Evolutionary conservation across 2,113 vertebrate species (phyloP).

Genomic region (Anhinga anhinga): DNA sequence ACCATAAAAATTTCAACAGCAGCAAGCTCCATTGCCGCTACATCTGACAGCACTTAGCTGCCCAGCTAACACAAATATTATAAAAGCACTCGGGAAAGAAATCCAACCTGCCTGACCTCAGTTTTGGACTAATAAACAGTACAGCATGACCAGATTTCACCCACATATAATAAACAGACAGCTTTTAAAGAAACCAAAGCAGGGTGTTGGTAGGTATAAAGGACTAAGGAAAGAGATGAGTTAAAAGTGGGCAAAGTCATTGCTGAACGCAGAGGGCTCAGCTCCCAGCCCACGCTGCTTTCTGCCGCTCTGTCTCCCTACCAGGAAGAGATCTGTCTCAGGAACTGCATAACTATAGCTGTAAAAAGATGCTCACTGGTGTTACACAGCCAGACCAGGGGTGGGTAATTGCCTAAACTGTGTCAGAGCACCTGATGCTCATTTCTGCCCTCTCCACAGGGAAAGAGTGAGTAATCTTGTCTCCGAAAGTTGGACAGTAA

Average conservation of each 20-base stretch:
- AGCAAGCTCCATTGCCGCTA: conserved; percentile 54
- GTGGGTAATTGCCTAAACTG: neutral
- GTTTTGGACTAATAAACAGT: conserved; percentile 62
- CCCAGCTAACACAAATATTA: conserved; percentile 64
- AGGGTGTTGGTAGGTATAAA: neutral
- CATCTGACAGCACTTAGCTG: conserved; percentile 66
- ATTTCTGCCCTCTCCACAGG: neutral
- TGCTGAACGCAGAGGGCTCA: rapidly evolving
- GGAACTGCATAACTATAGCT: neutral
- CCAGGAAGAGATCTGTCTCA: neutral
- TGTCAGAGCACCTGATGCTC: neutral
- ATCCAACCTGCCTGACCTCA: conserved; percentile 60
- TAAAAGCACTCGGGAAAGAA: conserved; percentile 58
- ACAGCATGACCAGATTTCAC: conserved; percentile 22
- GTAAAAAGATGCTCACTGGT: neutral
- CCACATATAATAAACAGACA: neutral
- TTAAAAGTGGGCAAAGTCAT: neutral
- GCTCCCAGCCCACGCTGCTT: neutral
- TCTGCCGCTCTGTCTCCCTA: neutral
- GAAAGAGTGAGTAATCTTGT: neutral
- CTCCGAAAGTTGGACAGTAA: neutral
- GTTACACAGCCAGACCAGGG: neutral
- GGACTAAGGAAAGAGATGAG: neutral
- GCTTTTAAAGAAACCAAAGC: conserved; percentile 3
- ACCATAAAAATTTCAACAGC: conserved; percentile 69